Percentiles rank a stretch among this genome's conserved stretches.
Evolutionary conservation across 2,113 vertebrate species (phyloP).

Genomic region (Microtus oregoni): DNA sequence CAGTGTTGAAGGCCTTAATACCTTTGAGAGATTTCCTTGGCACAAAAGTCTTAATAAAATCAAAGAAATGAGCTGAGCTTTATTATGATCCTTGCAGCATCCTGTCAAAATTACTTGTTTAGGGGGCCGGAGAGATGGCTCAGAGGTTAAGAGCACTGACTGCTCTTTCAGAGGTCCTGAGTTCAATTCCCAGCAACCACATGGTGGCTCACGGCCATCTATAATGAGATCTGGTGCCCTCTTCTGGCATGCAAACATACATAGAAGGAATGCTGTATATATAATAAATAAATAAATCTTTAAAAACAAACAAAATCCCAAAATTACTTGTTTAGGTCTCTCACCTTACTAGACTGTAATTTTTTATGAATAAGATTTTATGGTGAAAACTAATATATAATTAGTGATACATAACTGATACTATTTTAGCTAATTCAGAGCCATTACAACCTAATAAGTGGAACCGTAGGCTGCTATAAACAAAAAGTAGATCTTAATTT

Average conservation of each 20-base stretch:
- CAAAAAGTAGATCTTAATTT: neutral
- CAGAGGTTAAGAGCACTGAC: no score
- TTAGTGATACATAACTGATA: neutral
- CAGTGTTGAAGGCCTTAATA: neutral
- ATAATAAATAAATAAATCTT: no score
- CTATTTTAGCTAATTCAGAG: neutral
- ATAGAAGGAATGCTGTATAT: no score
- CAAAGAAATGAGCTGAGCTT: neutral
- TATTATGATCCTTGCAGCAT: neutral
- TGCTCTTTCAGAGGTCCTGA: no score
- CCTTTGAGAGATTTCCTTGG: neutral
- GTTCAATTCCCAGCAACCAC: no score
- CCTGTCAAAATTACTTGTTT: slow-evolving; percentile 16
- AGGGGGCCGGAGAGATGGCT: no score
- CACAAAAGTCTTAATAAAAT: neutral
- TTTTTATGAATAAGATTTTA: neutral
- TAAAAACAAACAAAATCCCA: neutral
- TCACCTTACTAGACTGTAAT: neutral
- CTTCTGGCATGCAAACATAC: no score
- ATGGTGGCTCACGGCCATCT: no score
- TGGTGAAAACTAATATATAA: slow-evolving; percentile 24
- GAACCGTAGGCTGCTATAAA: neutral
- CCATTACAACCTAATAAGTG: neutral
- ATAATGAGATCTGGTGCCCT: no score
- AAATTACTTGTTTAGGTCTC: neutral